Base-by-base conservation (phyloP, 2,797 vertebrate species). In the Cuculus canorus region DNA sequence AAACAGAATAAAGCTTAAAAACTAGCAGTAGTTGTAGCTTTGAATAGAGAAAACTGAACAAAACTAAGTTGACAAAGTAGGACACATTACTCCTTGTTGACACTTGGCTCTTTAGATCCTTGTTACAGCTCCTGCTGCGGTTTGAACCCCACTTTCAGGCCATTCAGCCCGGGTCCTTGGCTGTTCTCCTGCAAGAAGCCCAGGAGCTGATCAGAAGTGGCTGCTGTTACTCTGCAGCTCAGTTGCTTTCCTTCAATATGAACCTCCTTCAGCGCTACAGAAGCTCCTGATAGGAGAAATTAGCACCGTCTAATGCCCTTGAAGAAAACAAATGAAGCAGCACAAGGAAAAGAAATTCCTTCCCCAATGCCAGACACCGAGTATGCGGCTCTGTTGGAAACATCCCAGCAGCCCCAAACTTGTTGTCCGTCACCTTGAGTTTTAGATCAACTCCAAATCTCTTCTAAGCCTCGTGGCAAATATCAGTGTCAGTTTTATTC, bases 341-440 rank as follows among this genome's bases (percentile, higher is more conserved):
- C 41, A 45, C 6, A 25, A 71, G n/a, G 41, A 56, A 70, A 56
- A 30, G 2, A 13, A 56, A 23, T 24, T 3, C 30, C 10, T 47
- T 70, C 22, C 21, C 30, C 2, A 0, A 10, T 7, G 30, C 41
- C 33, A 47, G 57, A 28, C 23, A 33, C 17, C 0, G 24, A 78
- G 39, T 4, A 7, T 12, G 52, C 39, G 53, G 43, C 54, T 53
- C 43, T 66, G 53, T 9, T 28, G 15, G 37, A 75, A 66, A 63
- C 10, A 66, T 21, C 22, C 39, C 56, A 79, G 45, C 32, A 30
- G 33, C n/a, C 45, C 53, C 54, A 33, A 39, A 9, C 54, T 52
- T 56, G 33, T 63, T 71, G 33, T 39, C 60, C 17, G 48, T 61
- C 17, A 5, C 57, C 37, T 53, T 43, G 43, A 35, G 33, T 72